Evolutionary conservation across 2,797 vertebrate species (phyloP).

Genomic region (Xiphophorus birchmanni): DNA sequence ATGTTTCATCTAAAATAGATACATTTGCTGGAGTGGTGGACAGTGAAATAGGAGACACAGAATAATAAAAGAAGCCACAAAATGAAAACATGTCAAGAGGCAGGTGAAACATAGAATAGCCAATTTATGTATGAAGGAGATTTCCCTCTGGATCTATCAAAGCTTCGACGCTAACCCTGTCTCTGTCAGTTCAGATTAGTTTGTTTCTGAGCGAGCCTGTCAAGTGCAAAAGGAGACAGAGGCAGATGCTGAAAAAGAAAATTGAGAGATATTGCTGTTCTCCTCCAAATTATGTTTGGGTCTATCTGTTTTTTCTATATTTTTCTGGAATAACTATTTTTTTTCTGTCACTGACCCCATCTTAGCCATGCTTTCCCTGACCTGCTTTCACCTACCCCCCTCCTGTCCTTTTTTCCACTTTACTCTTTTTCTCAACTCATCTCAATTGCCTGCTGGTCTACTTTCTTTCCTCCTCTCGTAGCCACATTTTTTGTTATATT

Average conservation of each 20-base stretch:
- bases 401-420: neutral
- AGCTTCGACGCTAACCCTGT: constrained; percentile 38
- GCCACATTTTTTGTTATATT: constrained; percentile 44
- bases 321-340: constrained; percentile 43
- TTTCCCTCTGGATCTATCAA: constrained; percentile 72
- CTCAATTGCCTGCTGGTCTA: constrained; percentile 29
- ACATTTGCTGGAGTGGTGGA: constrained; percentile 63
- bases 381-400: constrained; percentile 13
- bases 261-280: constrained; percentile 41
- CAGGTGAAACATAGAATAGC: constrained; percentile 66
- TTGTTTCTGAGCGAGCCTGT: constrained; percentile 33
- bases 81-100: constrained; percentile 65
- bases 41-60: constrained; percentile 64
- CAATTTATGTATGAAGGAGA: constrained; percentile 58
- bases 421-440: constrained; percentile 17
- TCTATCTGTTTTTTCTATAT: constrained; percentile 31
- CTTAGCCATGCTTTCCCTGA: constrained; percentile 19
- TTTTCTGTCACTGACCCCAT: constrained; percentile 20
- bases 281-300: constrained; percentile 51
- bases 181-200: constrained; percentile 65
- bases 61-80: constrained; percentile 70
- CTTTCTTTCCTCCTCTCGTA: constrained; percentile 37
- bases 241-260: constrained; percentile 3
- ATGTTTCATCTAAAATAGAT: constrained; percentile 40
- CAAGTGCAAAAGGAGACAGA: constrained; percentile 24